Evolutionary conservation across 2,113 vertebrate species (phyloP).

Genomic region (Nycticryphes semicollaris): DNA sequence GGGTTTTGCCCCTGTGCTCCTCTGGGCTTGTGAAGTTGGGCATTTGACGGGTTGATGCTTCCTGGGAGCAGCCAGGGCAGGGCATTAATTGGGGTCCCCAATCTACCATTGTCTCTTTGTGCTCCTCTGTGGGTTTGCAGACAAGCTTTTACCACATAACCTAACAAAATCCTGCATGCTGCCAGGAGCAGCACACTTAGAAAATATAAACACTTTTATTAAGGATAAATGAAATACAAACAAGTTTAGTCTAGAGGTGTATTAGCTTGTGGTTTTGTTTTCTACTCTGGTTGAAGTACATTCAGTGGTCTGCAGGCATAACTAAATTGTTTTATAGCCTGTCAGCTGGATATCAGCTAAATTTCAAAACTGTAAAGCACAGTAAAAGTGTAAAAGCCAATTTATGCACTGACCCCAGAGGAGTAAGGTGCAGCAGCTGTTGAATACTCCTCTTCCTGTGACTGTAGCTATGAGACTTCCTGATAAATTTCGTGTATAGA

Average conservation of each 20-base stretch:
- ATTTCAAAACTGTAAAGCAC: not conserved
- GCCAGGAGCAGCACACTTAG: not conserved
- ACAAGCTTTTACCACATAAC: not conserved
- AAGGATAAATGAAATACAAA: not conserved
- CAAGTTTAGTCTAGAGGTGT: not conserved
- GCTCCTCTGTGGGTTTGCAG: not conserved
- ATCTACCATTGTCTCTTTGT: not conserved
- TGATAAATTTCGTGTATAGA: not conserved
- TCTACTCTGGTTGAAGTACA: not conserved
- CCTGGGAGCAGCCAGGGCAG: not conserved
- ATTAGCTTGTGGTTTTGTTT: not conserved
- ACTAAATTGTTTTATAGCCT: not conserved
- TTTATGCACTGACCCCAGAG: not conserved
- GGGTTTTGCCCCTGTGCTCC: not conserved
- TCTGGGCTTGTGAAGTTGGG: not conserved
- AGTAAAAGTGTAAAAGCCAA: not conserved
- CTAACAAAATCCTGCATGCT: not conserved
- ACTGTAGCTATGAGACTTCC: not conserved
- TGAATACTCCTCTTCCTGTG: not conserved
- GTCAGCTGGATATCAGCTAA: not conserved
- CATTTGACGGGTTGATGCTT: not conserved
- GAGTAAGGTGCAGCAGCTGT: not conserved
- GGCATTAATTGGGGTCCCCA: not conserved
- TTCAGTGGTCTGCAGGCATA: not conserved
- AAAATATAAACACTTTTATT: not conserved